phyloP scores from a whole-genome alignment of 2,797 vertebrate species.

The Ciconia nigra region DNA sequence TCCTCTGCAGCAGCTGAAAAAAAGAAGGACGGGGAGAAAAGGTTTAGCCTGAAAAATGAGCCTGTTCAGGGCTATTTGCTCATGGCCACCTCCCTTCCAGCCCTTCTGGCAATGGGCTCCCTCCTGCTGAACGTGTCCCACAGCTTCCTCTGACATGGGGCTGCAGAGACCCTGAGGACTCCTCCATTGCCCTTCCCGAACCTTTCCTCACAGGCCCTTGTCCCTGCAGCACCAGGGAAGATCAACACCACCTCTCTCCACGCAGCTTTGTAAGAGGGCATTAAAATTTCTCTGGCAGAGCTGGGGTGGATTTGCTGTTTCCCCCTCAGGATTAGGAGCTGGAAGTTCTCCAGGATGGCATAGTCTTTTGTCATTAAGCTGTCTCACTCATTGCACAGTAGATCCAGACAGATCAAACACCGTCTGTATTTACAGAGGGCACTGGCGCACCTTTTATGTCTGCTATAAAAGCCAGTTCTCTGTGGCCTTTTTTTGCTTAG shows the following conservation, averaged over 20 bases:
- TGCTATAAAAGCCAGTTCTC: neutral
- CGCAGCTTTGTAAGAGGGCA: neutral
- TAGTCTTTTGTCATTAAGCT: neutral
- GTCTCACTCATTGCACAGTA: neutral
- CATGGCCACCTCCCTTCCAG: neutral
- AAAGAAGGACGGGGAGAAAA: fast-evolving
- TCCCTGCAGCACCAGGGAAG: neutral
- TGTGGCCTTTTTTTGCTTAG: neutral
- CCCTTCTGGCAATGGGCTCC: neutral
- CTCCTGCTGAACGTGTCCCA: neutral
- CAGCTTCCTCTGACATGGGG: neutral
- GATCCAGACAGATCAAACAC: neutral
- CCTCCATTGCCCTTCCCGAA: neutral
- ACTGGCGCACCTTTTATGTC: neutral
- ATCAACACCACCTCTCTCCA: neutral
- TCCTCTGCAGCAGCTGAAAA: neutral
- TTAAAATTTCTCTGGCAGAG: neutral
- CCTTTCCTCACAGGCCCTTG: neutral
- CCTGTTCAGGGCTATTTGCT: neutral
- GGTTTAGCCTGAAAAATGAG: neutral
- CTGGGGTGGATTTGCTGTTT: neutral
- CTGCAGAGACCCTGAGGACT: neutral
- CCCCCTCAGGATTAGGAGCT: neutral
- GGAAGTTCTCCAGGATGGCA: neutral
- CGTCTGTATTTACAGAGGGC: neutral